Conservation (phyloP, 2,797 vertebrate species). For the Gobio occitaniae region DNA sequence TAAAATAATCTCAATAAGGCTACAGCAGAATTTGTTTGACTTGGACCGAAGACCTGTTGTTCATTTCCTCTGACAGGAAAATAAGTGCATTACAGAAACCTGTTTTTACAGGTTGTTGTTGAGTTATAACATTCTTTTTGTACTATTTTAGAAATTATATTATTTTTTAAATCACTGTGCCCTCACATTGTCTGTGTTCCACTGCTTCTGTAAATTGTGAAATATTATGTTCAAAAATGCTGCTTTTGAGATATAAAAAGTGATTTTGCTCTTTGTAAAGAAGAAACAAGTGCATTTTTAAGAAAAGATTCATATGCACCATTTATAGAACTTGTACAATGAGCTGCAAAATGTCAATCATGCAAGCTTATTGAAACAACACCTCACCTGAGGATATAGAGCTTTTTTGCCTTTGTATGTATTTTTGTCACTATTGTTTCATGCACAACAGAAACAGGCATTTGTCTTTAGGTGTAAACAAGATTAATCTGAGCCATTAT, state of each 20-base stretch:
- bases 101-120: neutral
- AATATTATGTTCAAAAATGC: neutral
- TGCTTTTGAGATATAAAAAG: neutral
- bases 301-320: neutral
- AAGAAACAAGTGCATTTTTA: slow-evolving; percentile 5
- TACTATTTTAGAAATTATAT: neutral
- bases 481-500: slow-evolving; percentile 37
- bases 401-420: neutral
- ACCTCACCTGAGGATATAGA: slow-evolving; percentile 26
- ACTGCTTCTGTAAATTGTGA: neutral
- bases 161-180: neutral
- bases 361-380: neutral
- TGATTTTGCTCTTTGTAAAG: neutral
- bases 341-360: slow-evolving; percentile 33
- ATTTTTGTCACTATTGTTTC: slow-evolving; percentile 8
- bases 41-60: neutral
- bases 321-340: neutral
- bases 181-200: neutral
- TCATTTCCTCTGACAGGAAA: neutral
- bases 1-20: neutral
- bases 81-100: neutral
- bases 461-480: slow-evolving; percentile 32
- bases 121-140: slow-evolving; percentile 1
- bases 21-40: neutral
- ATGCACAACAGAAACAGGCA: slow-evolving; percentile 16